Conservation (phyloP, 2,797 vertebrate species). For the Esox lucius region DNA sequence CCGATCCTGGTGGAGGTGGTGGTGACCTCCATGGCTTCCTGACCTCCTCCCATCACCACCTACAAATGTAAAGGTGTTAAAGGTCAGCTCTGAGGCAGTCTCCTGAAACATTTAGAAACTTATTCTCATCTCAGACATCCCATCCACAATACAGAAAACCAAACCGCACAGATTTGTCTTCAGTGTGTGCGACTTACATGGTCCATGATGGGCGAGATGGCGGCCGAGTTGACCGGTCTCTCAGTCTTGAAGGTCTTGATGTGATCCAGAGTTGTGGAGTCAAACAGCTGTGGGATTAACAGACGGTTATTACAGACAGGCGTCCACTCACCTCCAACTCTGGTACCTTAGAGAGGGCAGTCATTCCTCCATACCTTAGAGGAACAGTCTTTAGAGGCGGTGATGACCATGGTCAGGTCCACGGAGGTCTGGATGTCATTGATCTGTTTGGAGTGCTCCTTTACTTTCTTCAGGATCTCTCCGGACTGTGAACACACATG, state of each 20-base stretch:
- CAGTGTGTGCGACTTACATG: conserved; percentile 77
- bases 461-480: conserved; percentile 84
- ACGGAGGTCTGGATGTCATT: conserved; percentile 95
- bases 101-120: too few species aligned
- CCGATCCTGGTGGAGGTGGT: conserved; percentile 98
- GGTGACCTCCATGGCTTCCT: conserved; percentile 99
- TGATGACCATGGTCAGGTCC: conserved; percentile 96
- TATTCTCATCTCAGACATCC: too few species aligned
- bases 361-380: conserved; percentile 79
- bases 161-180: neutral
- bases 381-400: conserved; percentile 92
- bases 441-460: conserved; percentile 95
- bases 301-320: neutral
- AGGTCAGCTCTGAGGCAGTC: neutral
- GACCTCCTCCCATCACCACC: conserved; percentile 97
- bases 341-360: neutral
- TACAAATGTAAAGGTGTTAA: conserved; percentile 49
- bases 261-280: conserved; percentile 85
- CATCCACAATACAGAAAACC: too few species aligned
- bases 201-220: conserved; percentile 94
- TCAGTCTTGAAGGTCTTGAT: conserved; percentile 95
- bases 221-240: conserved; percentile 94
- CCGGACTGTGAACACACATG: conserved; percentile 78
- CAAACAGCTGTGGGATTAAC: conserved; percentile 81
- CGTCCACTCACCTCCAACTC: neutral